phyloP scores from a whole-genome alignment of 1,140 invertebrate species.

The Ladona fulva region DNA sequence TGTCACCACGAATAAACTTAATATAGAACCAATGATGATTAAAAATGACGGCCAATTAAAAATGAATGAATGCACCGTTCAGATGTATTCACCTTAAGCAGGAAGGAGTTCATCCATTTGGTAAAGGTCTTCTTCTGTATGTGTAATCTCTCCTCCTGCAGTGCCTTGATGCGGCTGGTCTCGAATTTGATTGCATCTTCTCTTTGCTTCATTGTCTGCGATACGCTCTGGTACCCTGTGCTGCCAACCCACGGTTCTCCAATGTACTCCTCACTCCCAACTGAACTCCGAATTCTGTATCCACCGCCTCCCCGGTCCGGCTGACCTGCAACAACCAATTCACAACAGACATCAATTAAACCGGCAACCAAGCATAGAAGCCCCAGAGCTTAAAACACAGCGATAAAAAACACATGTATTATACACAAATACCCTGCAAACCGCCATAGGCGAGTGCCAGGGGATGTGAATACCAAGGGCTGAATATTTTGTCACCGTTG shows the following conservation, averaged over 20 bases:
- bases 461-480: too few relatives aligned
- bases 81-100: conserved; percentile 85
- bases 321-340: not conserved
- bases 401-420: too few relatives aligned
- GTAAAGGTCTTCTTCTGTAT: conserved; percentile 99
- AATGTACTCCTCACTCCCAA: not conserved
- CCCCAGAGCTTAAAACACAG: too few relatives aligned
- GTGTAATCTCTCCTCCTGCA: conserved; percentile 92
- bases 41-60: too few relatives aligned
- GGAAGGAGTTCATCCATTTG: conserved; percentile 99
- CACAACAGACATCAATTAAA: too few relatives aligned
- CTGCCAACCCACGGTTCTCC: not conserved
- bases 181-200: conserved; percentile 92
- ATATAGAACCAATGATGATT: too few relatives aligned
- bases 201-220: conserved; percentile 61
- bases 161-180: conserved; percentile 87
- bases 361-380: too few relatives aligned
- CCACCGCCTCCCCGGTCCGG: not conserved
- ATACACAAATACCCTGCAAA: too few relatives aligned
- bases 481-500: too few relatives aligned
- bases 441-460: too few relatives aligned
- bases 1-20: too few relatives aligned
- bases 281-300: not conserved
- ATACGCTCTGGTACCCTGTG: not conserved
- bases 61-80: too few relatives aligned